A percentile compares a stretch with the other conserved stretches of the same genome.
phyloP scores from a whole-genome alignment of 2,888 invertebrate species.

The Eurytoma adleriae region DNA sequence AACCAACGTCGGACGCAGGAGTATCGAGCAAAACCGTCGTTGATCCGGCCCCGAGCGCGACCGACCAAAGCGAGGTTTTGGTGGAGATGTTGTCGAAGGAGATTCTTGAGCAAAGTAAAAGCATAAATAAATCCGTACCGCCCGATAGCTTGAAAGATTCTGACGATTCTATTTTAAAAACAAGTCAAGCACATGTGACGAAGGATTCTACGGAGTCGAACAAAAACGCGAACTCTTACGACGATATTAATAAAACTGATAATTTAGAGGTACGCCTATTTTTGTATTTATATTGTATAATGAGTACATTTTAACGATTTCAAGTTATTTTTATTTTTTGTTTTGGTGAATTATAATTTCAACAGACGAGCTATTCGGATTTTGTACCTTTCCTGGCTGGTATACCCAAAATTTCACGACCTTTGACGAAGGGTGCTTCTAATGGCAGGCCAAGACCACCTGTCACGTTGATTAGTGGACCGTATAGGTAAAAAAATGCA shows the following conservation, averaged over 20 bases:
- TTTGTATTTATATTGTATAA: background rate
- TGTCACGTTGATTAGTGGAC: constrained; percentile 65
- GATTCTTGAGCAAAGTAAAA: constrained; percentile 71
- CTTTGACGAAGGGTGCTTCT: constrained; percentile 32
- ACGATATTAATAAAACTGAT: constrained; percentile 22
- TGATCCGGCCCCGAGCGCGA: background rate
- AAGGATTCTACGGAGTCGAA: constrained; percentile 23
- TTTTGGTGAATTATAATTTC: constrained; percentile 7
- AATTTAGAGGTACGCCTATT: constrained; percentile 45
- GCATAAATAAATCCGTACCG: constrained; percentile 61
- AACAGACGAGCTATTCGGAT: constrained; percentile 57
- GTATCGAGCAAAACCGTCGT: background rate
- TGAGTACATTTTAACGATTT: background rate
- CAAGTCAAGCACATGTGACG: constrained; percentile 37
- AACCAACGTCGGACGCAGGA: background rate
- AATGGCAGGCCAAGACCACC: constrained; percentile 67
- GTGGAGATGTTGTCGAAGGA: constrained; percentile 69
- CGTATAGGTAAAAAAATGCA: constrained; percentile 63
- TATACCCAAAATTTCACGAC: constrained; percentile 64
- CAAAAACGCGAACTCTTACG: constrained; percentile 3
- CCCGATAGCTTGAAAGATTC: constrained; percentile 53
- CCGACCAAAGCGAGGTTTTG: constrained; percentile 62
- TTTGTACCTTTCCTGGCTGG: constrained; percentile 67
- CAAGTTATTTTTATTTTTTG: background rate
- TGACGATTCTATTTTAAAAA: constrained; percentile 54